Evolutionary conservation across 1,140 invertebrate genomes (phyloP), one percentile per base, ranked within the genome.

Genomic region (Ridgeia piscesae): DNA sequence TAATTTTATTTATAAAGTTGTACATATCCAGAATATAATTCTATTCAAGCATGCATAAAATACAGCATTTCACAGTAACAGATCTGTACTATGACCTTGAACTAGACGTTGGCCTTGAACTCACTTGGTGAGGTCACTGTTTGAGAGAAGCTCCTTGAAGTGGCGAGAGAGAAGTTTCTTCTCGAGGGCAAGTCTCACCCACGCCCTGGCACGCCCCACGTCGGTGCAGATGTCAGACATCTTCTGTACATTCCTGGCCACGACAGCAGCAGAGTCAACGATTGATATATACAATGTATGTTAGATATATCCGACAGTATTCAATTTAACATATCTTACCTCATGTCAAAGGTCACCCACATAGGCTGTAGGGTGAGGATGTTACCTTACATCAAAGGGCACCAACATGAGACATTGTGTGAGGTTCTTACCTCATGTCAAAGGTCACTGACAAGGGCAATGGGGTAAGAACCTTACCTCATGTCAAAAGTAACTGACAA

Each of bases 161-260:
- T 99, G 99, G 94, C 98, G 97, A 1, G 99, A 99, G 0, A 99
- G 96, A 77, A 99, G 96, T 96, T 99, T 99, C 96, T 99, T 99
- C 95, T 99, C 99, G n/a, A 99, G 96, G 0, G 99, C 98, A 2
- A 99, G 96, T 92, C 99, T 97, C 2, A 99, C 98, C 97, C 98
- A 99, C 0, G 99, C 99, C 94, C 99, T 97, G 0, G 99, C 98
- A 95, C 99, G 99, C 1, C 99, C 99, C 92, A 99, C 99, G 94
- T 99, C 98, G 0, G 99, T 99, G 96, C 99, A 99, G 9, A 99
- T 99, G 77, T 96, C 95, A 35, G 94, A 94, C 95, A 96, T 96
- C 93, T 95, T 94, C 91, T 99, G 98, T n/a, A 99, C 97, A 95
- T 99, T 99, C 94, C 98, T 98, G 94, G 88, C 96, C 96, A 95